Base-by-base conservation (phyloP, 2,888 invertebrate species). In the Pristionchus entomophagus region DNA sequence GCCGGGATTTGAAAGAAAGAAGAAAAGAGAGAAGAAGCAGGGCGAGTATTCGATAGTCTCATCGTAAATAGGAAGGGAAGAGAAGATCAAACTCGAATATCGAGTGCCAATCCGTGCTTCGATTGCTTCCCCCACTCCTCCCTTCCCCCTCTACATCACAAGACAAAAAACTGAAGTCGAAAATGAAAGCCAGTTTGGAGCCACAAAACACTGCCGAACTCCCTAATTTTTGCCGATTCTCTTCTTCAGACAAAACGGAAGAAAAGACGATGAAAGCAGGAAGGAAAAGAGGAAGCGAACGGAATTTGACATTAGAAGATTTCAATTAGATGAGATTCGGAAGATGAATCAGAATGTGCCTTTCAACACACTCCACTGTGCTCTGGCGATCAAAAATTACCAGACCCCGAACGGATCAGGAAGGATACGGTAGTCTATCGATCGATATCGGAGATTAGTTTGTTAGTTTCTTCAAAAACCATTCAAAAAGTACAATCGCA, bases 261-360 rank as follows among this genome's bases (percentile, higher is more conserved):
- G 22, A 56, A 56, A 56, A 56, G 69, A 69, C 38, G 65, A 65
- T 69, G 38, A 38, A 69, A 38, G 32, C 14, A 65, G 32, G 32
- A 65, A 5, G 22, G 69, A 69, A 17, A 38, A 69, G 56, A n/a
- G 41, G 69, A 69, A 69, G 69, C 19, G 32, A 38, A 41, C 35
- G 69, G 69, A 69, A 69, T 69, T 69, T 69, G 69, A 69, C 69
- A 69, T 69, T 69, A 69, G 38, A 41, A 65, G 10, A 69, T 69
- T 69, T 41, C 32, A 69, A 69, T 69, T 69, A 69, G 69, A 69
- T 14, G 29, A 35, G 41, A 69, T 69, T 35, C 69, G n/a, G 35
- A 0, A 14, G 22, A 35, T 69, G 69, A 69, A 6, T 69, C 69
- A 69, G n/a, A n/a, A 17, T 22, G 22, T 4, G 17, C 22, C 69